Conservation (phyloP, 2,888 invertebrate species). For the Actias luna region DNA sequence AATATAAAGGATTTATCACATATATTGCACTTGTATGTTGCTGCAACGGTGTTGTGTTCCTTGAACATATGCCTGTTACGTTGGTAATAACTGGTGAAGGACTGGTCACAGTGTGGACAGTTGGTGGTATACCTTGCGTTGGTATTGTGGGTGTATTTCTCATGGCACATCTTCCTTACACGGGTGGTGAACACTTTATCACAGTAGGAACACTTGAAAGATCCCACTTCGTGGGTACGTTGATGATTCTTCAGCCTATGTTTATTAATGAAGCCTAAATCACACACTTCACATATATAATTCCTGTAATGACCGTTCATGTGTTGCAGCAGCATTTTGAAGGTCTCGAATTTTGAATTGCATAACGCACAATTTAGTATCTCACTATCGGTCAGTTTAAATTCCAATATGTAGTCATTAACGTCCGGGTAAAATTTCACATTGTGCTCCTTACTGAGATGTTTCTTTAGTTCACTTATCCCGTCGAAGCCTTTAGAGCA, state of each 20-base stretch:
- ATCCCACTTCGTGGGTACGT: constrained; percentile 59
- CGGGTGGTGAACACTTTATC: constrained; percentile 63
- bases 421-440: constrained; percentile 60
- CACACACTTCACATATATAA: constrained; percentile 66
- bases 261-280: constrained; percentile 65
- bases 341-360: constrained; percentile 61
- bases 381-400: constrained; percentile 53
- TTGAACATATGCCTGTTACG: constrained; percentile 66
- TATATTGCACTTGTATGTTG: constrained; percentile 67
- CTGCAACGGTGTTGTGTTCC: constrained; percentile 60
- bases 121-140: constrained; percentile 60
- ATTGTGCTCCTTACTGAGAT: constrained; percentile 54
- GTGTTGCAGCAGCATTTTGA: constrained; percentile 68
- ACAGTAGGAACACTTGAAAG: constrained; percentile 61
- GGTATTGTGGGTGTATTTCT: constrained; percentile 66
- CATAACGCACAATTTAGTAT: constrained; percentile 63
- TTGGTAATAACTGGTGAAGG: constrained; percentile 67
- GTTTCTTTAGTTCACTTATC: constrained; percentile 52
- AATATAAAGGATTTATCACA: constrained; percentile 68
- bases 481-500: constrained; percentile 44
- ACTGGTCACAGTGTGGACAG: constrained; percentile 64
- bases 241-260: constrained; percentile 63
- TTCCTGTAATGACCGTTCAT: constrained; percentile 74
- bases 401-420: constrained; percentile 64
- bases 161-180: constrained; percentile 60